Evolutionary conservation across 1,140 invertebrate genomes (phyloP), one percentile per base, ranked within the genome.

Genomic region (Ceratoteleas bidentatus): DNA sequence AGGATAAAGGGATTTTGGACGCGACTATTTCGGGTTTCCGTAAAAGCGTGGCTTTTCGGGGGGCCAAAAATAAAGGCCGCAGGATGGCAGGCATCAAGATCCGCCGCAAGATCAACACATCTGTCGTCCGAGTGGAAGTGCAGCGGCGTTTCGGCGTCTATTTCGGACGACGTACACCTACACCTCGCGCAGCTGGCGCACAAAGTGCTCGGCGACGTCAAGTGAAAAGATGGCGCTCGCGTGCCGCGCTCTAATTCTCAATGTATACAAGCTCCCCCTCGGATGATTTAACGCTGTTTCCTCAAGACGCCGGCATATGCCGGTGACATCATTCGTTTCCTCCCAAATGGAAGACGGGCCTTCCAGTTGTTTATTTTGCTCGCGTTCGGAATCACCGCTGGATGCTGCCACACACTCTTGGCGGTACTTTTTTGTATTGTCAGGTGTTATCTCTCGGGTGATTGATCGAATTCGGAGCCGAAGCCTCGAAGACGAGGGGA

Each of bases 91-190:
- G 13, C 82, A 73, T 61, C 70, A 54, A 53, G 62, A 70, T 73
- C 60, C 16, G 61, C 56, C 53, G 76, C 69, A 81, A 85, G 81
- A 86, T 87, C 85, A 82, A 81, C 65, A 85, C 87, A 88, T 88
- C 86, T 88, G 87, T 83, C 77, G 72, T 50, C 34, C 54, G 80
- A 65, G 73, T 82, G 87, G 72, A 85, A 50, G 83, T 78, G 85
- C 84, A 77, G 45, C 61, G 56, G 24, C 4, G 24, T 24, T 65
- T 53, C 66, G 47, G 5, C 9, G 24, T 74, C 72, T 83, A 83
- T 83, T 83, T 79, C 47, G 38, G 58, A 40, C 15, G 16, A 32
- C 7, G 58, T 74, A 75, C 65, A 77, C 74, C 78, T 80, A 83
- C 79, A 85, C 76, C 81, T 87, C 57, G 52, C 36, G 47, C 81